Evolutionary conservation across 2,888 invertebrate species (phyloP).

Genomic region (Brenthis ino): DNA sequence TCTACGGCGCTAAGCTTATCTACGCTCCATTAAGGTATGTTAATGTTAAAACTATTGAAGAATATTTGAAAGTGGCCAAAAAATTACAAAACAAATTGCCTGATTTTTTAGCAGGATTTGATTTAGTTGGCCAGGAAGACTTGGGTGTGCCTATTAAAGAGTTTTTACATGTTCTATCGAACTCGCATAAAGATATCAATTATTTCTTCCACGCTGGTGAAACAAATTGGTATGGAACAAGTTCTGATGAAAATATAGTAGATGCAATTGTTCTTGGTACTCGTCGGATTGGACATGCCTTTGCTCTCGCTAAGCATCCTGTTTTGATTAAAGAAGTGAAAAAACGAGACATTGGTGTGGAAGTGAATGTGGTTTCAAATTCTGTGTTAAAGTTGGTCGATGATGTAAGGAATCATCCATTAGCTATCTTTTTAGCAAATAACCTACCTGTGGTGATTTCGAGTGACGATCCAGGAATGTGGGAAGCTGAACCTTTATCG

Average conservation of each 20-base stretch:
- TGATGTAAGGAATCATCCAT: slow-evolving; percentile 90
- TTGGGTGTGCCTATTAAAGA: slow-evolving; percentile 83
- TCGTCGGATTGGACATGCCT: slow-evolving; percentile 90
- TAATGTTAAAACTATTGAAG: slow-evolving; percentile 59
- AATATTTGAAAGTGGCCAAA: slow-evolving; percentile 72
- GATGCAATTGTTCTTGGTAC: slow-evolving; percentile 88
- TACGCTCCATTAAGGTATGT: slow-evolving; percentile 84
- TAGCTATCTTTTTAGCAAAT: slow-evolving; percentile 83
- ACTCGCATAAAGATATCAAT: slow-evolving; percentile 75
- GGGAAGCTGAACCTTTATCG: slow-evolving; percentile 87
- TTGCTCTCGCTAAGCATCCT: slow-evolving; percentile 88
- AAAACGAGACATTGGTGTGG: slow-evolving; percentile 85
- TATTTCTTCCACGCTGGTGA: slow-evolving; percentile 92
- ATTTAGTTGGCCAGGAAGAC: slow-evolving; percentile 92
- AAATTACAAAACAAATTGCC: slow-evolving; percentile 81
- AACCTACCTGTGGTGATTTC: slow-evolving; percentile 88
- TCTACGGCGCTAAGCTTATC: slow-evolving; percentile 86
- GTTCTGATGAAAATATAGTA: slow-evolving; percentile 87
- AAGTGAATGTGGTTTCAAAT: slow-evolving; percentile 91
- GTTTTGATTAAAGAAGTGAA: slow-evolving; percentile 82
- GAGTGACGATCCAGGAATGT: slow-evolving; percentile 90
- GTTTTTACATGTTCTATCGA: slow-evolving; percentile 80
- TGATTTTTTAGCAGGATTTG: slow-evolving; percentile 89
- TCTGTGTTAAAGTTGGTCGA: slow-evolving; percentile 86
- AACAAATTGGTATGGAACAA: slow-evolving; percentile 87